phyloP scores from a whole-genome alignment of 2,113 vertebrate genomes.

The Oophaga pumilio region DNA sequence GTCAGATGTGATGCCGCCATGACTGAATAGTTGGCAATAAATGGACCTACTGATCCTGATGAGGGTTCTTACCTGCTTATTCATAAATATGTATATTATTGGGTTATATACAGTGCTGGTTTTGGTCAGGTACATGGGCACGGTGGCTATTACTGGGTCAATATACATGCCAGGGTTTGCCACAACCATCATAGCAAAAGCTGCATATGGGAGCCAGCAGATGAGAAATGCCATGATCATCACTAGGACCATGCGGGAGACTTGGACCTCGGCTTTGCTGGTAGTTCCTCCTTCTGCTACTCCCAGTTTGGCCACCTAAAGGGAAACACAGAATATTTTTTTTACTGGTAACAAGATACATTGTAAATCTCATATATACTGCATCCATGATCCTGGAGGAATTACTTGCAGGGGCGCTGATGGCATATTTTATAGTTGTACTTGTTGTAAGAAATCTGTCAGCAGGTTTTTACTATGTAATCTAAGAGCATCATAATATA shows the following conservation, averaged over 20 bases:
- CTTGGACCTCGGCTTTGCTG: slow-evolving; percentile 65
- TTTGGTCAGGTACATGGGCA: slow-evolving; percentile 71
- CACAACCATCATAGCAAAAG: slow-evolving; percentile 66
- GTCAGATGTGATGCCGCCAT: no score
- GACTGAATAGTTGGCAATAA: not conserved
- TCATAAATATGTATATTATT: slow-evolving; percentile 73
- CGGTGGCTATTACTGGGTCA: slow-evolving; percentile 64
- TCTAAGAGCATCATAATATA: no score
- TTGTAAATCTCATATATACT: no score
- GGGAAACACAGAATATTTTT: slow-evolving; percentile 49
- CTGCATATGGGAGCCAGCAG: slow-evolving; percentile 70
- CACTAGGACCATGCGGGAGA: slow-evolving; percentile 67
- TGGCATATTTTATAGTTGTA: no score
- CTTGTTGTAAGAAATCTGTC: no score
- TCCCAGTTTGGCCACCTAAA: slow-evolving; percentile 67
- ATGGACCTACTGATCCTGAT: not conserved
- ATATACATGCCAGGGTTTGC: slow-evolving; percentile 64
- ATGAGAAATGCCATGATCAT: slow-evolving; percentile 71
- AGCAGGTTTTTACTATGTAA: no score
- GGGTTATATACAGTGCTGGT: slow-evolving; percentile 71
- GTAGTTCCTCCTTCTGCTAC: slow-evolving; percentile 66
- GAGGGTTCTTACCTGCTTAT: slow-evolving; percentile 67
- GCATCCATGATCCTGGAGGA: not conserved
- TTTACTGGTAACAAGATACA: not conserved
- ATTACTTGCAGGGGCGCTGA: not conserved